phyloP scores from a whole-genome alignment of 2,888 invertebrate species.

The Rosalia funebris region DNA sequence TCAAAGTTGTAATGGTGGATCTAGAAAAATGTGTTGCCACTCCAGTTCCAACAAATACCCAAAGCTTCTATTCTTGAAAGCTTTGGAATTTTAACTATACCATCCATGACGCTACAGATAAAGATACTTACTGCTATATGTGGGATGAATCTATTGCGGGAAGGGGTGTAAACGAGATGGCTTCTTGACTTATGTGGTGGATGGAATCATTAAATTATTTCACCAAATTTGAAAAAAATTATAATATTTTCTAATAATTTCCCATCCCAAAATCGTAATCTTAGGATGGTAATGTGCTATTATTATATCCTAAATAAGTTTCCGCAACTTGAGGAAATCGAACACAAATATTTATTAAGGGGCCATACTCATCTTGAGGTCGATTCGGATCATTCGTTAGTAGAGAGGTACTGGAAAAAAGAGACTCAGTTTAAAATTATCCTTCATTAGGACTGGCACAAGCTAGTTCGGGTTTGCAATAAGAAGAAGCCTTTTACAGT shows the following conservation, averaged over 20 bases:
- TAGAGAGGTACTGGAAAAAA: not conserved
- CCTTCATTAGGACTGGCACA: no score
- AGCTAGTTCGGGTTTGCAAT: not conserved
- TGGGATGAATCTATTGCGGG: conserved; percentile 38
- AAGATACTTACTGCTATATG: conserved; percentile 36
- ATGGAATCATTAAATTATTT: conserved; percentile 16
- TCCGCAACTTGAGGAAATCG: not conserved
- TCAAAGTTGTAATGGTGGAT: conserved; percentile 32
- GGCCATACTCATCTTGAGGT: conserved; percentile 10
- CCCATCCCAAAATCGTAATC: conserved; percentile 11
- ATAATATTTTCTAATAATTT: conserved; percentile 39
- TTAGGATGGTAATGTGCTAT: conserved; percentile 33
- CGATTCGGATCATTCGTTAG: not conserved
- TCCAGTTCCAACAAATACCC: conserved; percentile 34
- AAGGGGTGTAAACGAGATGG: conserved; percentile 33
- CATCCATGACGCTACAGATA: conserved; percentile 31
- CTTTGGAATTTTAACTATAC: conserved; percentile 41
- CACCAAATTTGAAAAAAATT: conserved; percentile 24
- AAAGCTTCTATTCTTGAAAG: conserved; percentile 40
- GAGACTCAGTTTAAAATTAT: no score
- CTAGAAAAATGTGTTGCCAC: conserved; percentile 42
- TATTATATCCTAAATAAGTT: conserved; percentile 6
- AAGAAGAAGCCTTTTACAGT: not conserved
- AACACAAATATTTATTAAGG: not conserved
- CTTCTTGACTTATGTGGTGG: conserved; percentile 26